These are phyloP conservation scores for Fabriciana adippe DNA, from an alignment of 2,888 invertebrate species.

Conservation along the genomic window DNA sequence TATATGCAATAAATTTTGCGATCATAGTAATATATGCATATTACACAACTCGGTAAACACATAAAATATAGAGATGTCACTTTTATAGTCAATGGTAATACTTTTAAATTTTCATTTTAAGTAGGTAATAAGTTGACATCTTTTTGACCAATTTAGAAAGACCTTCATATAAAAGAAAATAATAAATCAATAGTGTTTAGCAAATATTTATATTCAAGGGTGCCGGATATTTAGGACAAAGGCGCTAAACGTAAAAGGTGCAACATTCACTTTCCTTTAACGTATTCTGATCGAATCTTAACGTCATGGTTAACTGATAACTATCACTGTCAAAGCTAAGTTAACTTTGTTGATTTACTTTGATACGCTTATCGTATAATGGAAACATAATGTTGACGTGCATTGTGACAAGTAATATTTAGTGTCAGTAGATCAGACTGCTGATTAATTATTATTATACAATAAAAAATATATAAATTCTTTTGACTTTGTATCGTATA, in stretches of 20 bases:
- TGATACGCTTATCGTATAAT: constrained; percentile 20
- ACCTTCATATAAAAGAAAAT: no score
- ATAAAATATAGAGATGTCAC: constrained; percentile 3
- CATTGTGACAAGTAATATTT: constrained; percentile 17
- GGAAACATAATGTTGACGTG: constrained; percentile 3
- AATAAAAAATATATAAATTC: no score
- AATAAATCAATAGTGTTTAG: no score
- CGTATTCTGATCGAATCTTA: constrained; percentile 25
- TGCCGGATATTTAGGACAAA: constrained; percentile 5
- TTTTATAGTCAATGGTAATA: not conserved
- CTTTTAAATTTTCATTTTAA: not conserved
- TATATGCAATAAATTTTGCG: constrained; percentile 14
- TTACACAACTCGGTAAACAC: constrained; percentile 1
- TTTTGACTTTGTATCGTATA: not conserved
- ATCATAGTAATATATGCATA: constrained; percentile 12
- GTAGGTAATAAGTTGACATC: not conserved
- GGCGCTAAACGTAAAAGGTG: constrained; percentile 19
- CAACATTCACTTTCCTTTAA: constrained; percentile 32
- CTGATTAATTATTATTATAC: not conserved
- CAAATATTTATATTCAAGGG: constrained; percentile 5
- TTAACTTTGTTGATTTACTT: constrained; percentile 24
- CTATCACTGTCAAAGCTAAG: constrained; percentile 34
- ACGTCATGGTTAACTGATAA: constrained; percentile 33
- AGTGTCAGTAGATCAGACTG: not conserved
- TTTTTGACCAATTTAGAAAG: no score